Percentiles rank a stretch among this genome's conserved stretches.
phyloP scores from a whole-genome alignment of 2,888 invertebrate species.

The Oligia fasciuncula region DNA sequence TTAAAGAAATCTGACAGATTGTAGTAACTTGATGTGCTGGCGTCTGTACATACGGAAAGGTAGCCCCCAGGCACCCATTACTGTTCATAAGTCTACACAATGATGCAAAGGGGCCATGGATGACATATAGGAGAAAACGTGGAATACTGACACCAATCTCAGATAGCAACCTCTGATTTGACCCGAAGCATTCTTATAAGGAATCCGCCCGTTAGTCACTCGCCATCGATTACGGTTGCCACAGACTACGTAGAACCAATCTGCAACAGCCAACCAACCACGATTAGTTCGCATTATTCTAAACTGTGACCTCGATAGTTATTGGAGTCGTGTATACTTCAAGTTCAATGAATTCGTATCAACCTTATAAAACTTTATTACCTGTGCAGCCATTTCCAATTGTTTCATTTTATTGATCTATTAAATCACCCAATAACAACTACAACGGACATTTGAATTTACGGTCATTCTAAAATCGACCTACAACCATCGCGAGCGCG shows the following conservation, averaged over 20 bases:
- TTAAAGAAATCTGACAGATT: too few relatives aligned
- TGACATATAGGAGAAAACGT: slow-evolving; percentile 86
- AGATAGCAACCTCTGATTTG: slow-evolving; percentile 85
- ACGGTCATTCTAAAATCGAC: slow-evolving; percentile 51
- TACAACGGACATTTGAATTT: slow-evolving; percentile 53
- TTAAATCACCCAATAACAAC: slow-evolving; percentile 59
- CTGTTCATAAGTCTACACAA: slow-evolving; percentile 70
- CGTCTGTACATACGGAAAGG: slow-evolving; percentile 62
- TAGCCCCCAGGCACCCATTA: slow-evolving; percentile 66
- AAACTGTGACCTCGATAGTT: slow-evolving; percentile 62
- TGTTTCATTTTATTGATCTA: slow-evolving; percentile 63
- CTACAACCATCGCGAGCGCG: slow-evolving; percentile 27
- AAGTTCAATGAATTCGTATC: slow-evolving; percentile 68
- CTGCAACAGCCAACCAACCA: slow-evolving; percentile 42
- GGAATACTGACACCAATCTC: slow-evolving; percentile 87
- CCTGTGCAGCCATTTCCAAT: slow-evolving; percentile 56
- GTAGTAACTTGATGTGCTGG: too few relatives aligned
- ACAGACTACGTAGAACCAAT: slow-evolving; percentile 38
- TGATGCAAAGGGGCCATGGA: slow-evolving; percentile 75
- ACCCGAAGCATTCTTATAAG: slow-evolving; percentile 87
- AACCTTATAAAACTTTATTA: slow-evolving; percentile 64
- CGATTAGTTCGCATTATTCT: slow-evolving; percentile 59
- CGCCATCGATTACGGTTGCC: slow-evolving; percentile 79
- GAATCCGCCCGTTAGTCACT: slow-evolving; percentile 85
- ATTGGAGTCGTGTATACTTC: slow-evolving; percentile 63